Percentiles rank a stretch among this genome's conserved stretches.
Conservation (phyloP, 2,888 invertebrate species). For the Ennomos fuscantarius region DNA sequence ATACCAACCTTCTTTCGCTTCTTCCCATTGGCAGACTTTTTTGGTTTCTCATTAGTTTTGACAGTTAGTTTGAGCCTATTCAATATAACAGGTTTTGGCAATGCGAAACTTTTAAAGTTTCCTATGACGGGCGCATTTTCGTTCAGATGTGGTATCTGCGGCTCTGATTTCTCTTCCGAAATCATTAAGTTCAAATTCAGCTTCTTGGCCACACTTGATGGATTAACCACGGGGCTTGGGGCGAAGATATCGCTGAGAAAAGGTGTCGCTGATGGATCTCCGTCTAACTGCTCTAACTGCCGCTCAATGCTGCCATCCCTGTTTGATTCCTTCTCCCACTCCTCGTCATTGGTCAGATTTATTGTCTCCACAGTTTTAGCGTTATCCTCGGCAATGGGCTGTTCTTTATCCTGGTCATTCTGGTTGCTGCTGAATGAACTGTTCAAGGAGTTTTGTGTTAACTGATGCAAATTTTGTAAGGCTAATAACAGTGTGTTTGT, state of each 20-base stretch:
- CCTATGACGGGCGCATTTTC: conserved; percentile 75
- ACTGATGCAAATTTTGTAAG: conserved; percentile 74
- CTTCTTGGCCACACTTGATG: conserved; percentile 57
- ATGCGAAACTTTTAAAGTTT: conserved; percentile 81
- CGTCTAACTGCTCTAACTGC: conserved; percentile 67
- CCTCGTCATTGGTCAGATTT: conserved; percentile 77
- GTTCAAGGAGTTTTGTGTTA: conserved; percentile 52
- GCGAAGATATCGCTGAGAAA: conserved; percentile 82
- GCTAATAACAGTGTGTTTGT: conserved; percentile 73
- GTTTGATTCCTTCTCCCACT: conserved; percentile 75
- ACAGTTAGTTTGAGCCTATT: conserved; percentile 76
- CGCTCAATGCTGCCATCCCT: conserved; percentile 73
- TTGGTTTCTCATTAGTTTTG: conserved; percentile 62
- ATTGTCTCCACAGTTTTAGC: conserved; percentile 62
- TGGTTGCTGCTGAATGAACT: conserved; percentile 36
- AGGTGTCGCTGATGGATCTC: conserved; percentile 71
- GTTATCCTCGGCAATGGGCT: conserved; percentile 32
- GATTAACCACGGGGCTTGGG: conserved; percentile 66
- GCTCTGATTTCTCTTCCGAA: conserved; percentile 50
- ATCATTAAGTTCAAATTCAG: conserved; percentile 64
- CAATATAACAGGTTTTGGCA: conserved; percentile 79
- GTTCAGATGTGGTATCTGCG: conserved; percentile 48
- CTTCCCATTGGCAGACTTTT: conserved; percentile 59
- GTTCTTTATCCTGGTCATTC: conserved; percentile 38
- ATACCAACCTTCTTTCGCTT: conserved; percentile 78